These are phyloP conservation scores for Enoplosus armatus DNA, from an alignment of 2,797 vertebrate species.

Conservation along the genomic window DNA sequence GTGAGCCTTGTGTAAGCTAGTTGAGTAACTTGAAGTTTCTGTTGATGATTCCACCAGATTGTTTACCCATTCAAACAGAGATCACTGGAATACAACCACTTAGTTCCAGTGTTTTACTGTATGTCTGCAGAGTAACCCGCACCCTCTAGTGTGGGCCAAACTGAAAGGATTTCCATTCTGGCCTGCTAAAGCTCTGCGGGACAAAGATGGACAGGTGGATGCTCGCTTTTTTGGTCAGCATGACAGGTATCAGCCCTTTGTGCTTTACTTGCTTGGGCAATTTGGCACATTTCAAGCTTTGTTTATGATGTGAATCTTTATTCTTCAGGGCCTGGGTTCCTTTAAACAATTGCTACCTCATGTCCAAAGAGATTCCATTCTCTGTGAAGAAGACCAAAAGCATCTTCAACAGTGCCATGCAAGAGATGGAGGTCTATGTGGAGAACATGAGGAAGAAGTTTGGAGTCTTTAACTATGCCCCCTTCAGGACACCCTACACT, in stretches of 20 bases:
- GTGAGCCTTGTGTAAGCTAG: slow-evolving; percentile 98
- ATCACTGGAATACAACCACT: slow-evolving; percentile 28
- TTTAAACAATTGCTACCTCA: slow-evolving; percentile 99
- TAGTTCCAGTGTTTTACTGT: slow-evolving; percentile 54
- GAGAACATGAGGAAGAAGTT: slow-evolving; percentile 98
- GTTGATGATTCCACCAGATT: slow-evolving; percentile 30
- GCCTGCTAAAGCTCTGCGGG: slow-evolving; percentile 98
- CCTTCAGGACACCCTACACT: slow-evolving; percentile 96
- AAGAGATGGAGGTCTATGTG: slow-evolving; percentile 99
- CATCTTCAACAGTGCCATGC: slow-evolving; percentile 99
- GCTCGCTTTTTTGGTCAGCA: slow-evolving; percentile 99
- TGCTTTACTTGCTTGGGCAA: slow-evolving; percentile 11
- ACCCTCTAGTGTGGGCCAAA: slow-evolving; percentile 98
- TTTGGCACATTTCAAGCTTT: neutral
- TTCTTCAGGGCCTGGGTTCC: slow-evolving; percentile 95
- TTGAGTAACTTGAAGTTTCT: slow-evolving; percentile 43
- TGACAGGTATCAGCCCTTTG: slow-evolving; percentile 88
- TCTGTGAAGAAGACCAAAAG: slow-evolving; percentile 99
- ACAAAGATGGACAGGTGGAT: slow-evolving; percentile 98
- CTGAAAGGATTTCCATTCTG: slow-evolving; percentile 99
- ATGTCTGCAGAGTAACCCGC: slow-evolving; percentile 94
- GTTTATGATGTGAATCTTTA: slow-evolving; percentile 40
- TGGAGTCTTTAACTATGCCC: slow-evolving; percentile 97
- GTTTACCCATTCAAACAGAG: slow-evolving; percentile 28
- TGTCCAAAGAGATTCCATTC: slow-evolving; percentile 99